A percentile compares a stretch with the other conserved stretches of the same genome.
Evolutionary conservation across 2,888 invertebrate genomes (phyloP).

Genomic region (Gastracanthus pulcherrimus): DNA sequence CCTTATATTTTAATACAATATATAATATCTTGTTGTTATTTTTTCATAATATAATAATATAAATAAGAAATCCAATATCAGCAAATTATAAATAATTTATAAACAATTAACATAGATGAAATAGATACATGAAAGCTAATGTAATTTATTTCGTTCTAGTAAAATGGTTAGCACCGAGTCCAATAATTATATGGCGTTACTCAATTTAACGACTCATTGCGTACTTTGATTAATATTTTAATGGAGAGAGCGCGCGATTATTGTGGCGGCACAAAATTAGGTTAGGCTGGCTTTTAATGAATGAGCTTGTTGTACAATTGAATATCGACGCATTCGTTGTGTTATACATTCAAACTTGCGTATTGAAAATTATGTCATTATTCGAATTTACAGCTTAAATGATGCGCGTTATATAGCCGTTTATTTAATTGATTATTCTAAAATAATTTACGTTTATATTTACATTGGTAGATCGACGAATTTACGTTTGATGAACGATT

Average conservation of each 20-base stretch:
- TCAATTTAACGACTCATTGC: constrained; percentile 32
- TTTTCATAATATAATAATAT: too few relatives aligned
- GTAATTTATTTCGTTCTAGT: not conserved
- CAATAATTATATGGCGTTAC: constrained; percentile 15
- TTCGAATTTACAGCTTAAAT: not conserved
- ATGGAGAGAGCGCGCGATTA: not conserved
- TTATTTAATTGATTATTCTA: not conserved
- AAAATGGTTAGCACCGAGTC: not conserved
- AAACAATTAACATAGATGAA: not conserved
- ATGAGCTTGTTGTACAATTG: constrained; percentile 8
- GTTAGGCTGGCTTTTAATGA: constrained; percentile 18
- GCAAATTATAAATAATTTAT: too few relatives aligned
- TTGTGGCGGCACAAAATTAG: constrained; percentile 8
- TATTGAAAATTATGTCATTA: not conserved
- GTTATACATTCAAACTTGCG: not conserved
- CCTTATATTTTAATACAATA: too few relatives aligned
- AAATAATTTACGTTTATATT: not conserved
- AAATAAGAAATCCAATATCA: too few relatives aligned
- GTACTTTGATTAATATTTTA: constrained; percentile 32
- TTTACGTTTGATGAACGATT: not conserved
- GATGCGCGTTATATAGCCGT: not conserved
- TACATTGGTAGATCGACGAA: not conserved
- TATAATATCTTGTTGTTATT: too few relatives aligned
- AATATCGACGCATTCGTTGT: constrained; percentile 2
- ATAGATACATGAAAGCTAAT: not conserved